phyloP scores from a whole-genome alignment of 2,113 vertebrate genomes.

The Nestor notabilis region DNA sequence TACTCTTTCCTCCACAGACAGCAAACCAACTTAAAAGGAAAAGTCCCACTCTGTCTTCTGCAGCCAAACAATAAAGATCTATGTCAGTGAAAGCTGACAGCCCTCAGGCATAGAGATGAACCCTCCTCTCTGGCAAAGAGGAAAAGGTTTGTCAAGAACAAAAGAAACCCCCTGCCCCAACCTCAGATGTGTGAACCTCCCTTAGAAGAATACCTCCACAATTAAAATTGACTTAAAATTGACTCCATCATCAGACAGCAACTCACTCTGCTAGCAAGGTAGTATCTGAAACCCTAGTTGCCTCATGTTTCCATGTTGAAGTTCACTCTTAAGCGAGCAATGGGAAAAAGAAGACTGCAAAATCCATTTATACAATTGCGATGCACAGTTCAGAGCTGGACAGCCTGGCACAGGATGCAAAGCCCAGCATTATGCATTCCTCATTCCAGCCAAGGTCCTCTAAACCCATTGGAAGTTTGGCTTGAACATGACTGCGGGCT shows the following conservation, averaged over 20 bases:
- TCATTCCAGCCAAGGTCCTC: conserved; percentile 30
- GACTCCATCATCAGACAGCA: neutral
- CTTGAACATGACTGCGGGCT: neutral
- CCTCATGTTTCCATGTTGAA: neutral
- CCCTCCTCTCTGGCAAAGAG: neutral
- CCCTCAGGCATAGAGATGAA: neutral
- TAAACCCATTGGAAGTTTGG: conserved; percentile 34
- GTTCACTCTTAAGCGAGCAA: neutral
- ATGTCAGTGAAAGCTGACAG: neutral
- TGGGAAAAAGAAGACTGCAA: neutral
- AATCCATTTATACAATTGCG: neutral
- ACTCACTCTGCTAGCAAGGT: neutral
- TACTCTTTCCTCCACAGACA: neutral
- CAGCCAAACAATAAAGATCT: neutral
- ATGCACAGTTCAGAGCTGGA: neutral
- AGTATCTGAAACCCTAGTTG: neutral
- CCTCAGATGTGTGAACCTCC: neutral
- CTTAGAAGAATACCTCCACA: neutral
- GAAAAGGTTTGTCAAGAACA: neutral
- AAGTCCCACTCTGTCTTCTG: conserved; percentile 13
- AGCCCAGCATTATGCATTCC: conserved; percentile 22
- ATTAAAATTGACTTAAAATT: neutral
- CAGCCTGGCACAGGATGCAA: neutral
- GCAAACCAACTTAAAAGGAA: neutral
- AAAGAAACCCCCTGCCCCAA: neutral